phyloP scores from a whole-genome alignment of 2,888 invertebrate genomes.

The Tetranychus truncatus region DNA sequence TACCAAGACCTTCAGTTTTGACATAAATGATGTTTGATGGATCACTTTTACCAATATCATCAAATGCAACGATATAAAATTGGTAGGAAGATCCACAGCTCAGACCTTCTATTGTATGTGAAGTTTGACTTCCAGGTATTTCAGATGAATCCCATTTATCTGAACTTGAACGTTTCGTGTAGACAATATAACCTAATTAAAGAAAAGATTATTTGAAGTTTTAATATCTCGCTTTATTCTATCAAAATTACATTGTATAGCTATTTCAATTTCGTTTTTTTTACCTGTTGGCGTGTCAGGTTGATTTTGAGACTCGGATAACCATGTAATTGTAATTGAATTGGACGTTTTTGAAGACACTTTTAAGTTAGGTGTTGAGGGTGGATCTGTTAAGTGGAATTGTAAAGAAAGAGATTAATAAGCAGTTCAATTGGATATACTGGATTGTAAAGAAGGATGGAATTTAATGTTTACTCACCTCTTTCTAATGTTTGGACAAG shows the following conservation, averaged over 20 bases:
- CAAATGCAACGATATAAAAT: slow-evolving; percentile 33
- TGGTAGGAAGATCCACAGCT: slow-evolving; percentile 34
- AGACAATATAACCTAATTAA: slow-evolving; percentile 17
- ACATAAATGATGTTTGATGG: slow-evolving; percentile 31
- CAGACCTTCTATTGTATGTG: slow-evolving; percentile 27
- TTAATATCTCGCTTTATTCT: slow-evolving; percentile 20
- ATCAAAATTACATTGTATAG: too few species aligned
- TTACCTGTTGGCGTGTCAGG: background rate
- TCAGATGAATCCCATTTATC: slow-evolving; percentile 26
- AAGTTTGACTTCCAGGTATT: slow-evolving; percentile 26
- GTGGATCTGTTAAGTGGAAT: slow-evolving; percentile 21
- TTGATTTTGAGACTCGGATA: slow-evolving; percentile 16
- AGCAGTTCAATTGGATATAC: too few species aligned
- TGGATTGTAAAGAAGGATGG: background rate
- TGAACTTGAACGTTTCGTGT: slow-evolving; percentile 20
- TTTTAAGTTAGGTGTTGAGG: slow-evolving; percentile 25
- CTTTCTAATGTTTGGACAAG: slow-evolving; percentile 18
- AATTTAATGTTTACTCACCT: background rate
- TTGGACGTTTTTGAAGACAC: slow-evolving; percentile 23
- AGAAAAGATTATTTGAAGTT: slow-evolving; percentile 6
- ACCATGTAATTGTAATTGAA: slow-evolving; percentile 26
- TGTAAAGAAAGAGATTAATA: too few species aligned
- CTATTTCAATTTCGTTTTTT: too few species aligned
- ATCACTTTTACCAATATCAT: slow-evolving; percentile 32
- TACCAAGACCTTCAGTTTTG: slow-evolving; percentile 32